Evolutionary conservation across 1,140 invertebrate species (phyloP).

Genomic region (Calycopis cecrops): DNA sequence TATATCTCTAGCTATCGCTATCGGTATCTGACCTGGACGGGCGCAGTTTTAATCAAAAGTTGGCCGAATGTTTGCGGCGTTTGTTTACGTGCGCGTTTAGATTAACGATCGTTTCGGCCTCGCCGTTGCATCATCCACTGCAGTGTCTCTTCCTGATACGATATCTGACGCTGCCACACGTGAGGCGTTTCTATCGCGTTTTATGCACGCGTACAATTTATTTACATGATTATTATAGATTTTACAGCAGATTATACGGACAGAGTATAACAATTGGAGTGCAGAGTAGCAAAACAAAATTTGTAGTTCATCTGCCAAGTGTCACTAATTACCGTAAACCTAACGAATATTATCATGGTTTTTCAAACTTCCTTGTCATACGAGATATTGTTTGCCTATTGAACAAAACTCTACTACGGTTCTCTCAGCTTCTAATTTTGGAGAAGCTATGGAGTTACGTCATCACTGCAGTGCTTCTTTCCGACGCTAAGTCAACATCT

Average conservation of each 20-base stretch:
- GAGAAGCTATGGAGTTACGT: too few species aligned
- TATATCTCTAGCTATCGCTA: too few species aligned
- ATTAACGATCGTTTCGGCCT: slow-evolving; percentile 12
- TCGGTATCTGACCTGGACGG: background rate
- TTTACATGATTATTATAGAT: background rate
- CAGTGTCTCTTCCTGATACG: slow-evolving; percentile 5
- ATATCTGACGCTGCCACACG: slow-evolving; percentile 2
- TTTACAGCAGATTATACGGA: too few species aligned
- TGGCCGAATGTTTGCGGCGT: slow-evolving; percentile 6
- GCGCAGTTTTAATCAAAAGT: background rate
- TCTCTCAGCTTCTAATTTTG: background rate
- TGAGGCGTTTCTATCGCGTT: background rate
- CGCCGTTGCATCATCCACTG: slow-evolving; percentile 15
- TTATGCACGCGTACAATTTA: background rate
- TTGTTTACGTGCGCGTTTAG: too few species aligned
- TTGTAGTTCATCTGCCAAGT: too few species aligned
- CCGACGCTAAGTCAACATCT: background rate
- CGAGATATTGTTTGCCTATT: too few species aligned
- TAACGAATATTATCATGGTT: too few species aligned
- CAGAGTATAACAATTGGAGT: too few species aligned
- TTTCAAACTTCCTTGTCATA: too few species aligned
- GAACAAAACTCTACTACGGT: too few species aligned
- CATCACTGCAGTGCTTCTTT: slow-evolving; percentile 12
- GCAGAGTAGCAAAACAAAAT: too few species aligned
- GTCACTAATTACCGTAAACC: too few species aligned